Evolutionary conservation across 2,888 invertebrate genomes (phyloP), one percentile per base, ranked within the genome.

Genomic region (Sphinx pinastri): DNA sequence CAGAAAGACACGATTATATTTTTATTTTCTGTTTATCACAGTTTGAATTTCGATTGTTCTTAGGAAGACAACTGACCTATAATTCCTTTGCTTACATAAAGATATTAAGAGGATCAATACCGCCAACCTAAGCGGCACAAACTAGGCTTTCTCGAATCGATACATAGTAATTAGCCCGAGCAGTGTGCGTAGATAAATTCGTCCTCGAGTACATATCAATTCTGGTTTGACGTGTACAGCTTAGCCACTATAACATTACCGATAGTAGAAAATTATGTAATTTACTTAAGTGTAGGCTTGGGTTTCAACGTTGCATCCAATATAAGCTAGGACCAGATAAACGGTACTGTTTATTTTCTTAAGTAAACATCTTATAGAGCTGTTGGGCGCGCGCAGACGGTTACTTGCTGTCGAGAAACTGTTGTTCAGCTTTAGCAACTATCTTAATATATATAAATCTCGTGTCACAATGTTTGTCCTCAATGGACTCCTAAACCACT

Each of bases 131-230:
- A 74, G 47, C 71, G 5, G 82, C 75, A 75, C 49, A 8, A 11
- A 73, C 7, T 78, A 81, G 68, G 81, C 81, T 81, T 79, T 81
- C 79, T 76, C 76, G 74, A 76, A 74, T 71, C 74, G 76, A 81
- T 79, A 81, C 79, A 79, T 78, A 78, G 77, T 78, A 80, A 80
- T 80, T 80, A 80, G 78, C 72, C 72, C 71, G 49, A 74, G 76
- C 73, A 80, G 76, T 80, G 77, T 72, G 76, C 79, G 71, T 68
- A 73, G 78, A 79, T 80, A 80, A 79, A 79, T 79, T 79, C 76
- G 72, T 72, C 71, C 74, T 73, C 73, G 79, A 74, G 76, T 73
- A 76, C 63, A 54, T 63, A 68, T 63, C 63, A 69, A 69, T 63
- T 63, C 69, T 63, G 49, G 63, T 63, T 69, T 69, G 63, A 63